Percentiles rank a stretch among this genome's conserved stretches.
Conservation (phyloP, 2,797 vertebrate genomes). For the Nothura maculosa region DNA sequence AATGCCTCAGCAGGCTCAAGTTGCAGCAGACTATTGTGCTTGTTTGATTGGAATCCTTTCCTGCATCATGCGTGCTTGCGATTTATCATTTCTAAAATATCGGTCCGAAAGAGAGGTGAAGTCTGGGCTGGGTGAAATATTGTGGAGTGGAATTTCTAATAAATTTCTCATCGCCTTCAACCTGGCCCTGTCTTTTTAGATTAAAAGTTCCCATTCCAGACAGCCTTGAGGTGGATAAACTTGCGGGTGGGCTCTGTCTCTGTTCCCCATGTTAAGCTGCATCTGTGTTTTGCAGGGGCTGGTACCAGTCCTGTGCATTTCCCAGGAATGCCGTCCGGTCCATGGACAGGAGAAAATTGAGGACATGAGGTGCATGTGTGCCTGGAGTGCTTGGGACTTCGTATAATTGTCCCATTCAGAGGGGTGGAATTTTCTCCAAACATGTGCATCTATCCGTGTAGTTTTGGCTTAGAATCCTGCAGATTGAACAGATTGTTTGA, state of each 20-base stretch:
- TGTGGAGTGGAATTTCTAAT: constrained; percentile 1
- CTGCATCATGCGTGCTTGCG: not conserved
- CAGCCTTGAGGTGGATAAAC: not conserved
- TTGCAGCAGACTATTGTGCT: constrained; percentile 57
- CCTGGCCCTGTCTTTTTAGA: not conserved
- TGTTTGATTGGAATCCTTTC: not conserved
- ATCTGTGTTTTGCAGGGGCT: not conserved
- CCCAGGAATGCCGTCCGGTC: not conserved
- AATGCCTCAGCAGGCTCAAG: not conserved
- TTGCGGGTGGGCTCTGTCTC: not conserved
- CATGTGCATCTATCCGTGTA: not conserved
- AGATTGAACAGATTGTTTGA: not conserved
- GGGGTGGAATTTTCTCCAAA: constrained; percentile 11
- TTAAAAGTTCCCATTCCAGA: not conserved
- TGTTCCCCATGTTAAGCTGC: not conserved
- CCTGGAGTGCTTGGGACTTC: constrained; percentile 7
- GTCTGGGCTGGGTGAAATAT: not conserved
- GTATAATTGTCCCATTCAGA: not conserved
- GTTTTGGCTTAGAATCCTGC: not conserved
- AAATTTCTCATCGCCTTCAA: not conserved
- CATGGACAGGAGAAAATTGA: constrained; percentile 9
- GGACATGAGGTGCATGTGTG: not conserved
- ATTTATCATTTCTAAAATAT: not conserved
- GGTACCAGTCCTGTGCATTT: not conserved
- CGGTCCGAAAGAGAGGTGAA: not conserved